These are phyloP conservation scores for Tinea semifulvella DNA, from an alignment of 2,888 invertebrate genomes.

Conservation along the genomic window DNA sequence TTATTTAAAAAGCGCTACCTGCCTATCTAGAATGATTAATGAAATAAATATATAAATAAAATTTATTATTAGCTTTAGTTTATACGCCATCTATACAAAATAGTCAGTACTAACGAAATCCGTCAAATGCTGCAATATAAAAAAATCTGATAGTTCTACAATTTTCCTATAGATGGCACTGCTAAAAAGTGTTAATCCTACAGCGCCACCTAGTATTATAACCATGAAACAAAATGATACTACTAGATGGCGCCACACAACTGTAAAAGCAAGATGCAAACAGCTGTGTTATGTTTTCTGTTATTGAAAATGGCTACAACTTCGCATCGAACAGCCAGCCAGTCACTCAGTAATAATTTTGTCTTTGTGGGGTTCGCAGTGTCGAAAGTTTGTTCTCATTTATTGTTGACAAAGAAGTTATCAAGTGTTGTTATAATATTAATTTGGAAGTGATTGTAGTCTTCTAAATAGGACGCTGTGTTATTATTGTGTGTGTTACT, in stretches of 20 bases:
- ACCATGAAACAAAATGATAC: not conserved
- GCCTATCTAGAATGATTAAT: not conserved
- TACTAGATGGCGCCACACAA: constrained; percentile 6
- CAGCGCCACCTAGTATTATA: not conserved
- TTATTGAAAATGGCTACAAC: constrained; percentile 30
- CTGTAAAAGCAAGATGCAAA: constrained; percentile 15
- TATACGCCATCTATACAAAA: not conserved
- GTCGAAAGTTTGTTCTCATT: constrained; percentile 26
- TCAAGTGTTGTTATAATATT: constrained; percentile 1
- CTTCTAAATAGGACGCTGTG: not conserved
- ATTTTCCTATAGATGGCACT: not conserved
- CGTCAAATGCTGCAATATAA: not conserved
- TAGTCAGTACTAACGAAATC: not conserved
- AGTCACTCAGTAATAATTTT: constrained; percentile 32
- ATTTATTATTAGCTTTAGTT: too few relatives aligned
- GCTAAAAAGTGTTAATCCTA: not conserved
- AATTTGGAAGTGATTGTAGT: not conserved
- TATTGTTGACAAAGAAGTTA: constrained; percentile 26
- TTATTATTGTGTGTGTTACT: not conserved
- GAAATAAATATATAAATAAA: not conserved
- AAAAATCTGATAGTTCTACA: not conserved
- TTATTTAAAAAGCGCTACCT: not conserved
- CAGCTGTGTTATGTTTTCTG: constrained; percentile 48
- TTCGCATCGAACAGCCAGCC: constrained; percentile 31
- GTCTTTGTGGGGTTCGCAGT: constrained; percentile 32